Conservation (phyloP, 2,888 invertebrate species). For the Catonia carolina region DNA sequence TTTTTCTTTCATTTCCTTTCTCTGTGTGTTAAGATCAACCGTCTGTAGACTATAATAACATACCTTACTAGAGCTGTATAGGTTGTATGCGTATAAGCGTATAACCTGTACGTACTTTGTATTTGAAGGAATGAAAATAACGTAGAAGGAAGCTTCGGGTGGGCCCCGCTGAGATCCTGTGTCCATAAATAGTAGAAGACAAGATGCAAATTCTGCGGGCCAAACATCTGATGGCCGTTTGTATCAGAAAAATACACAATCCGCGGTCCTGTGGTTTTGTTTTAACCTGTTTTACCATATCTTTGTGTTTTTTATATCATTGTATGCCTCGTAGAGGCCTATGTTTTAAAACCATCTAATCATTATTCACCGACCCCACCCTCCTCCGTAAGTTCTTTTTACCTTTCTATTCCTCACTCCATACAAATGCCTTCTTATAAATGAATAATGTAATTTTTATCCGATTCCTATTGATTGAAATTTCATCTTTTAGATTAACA, state of each 20-base stretch:
- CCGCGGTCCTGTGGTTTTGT: constrained; percentile 16
- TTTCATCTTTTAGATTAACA: no score
- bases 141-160: no score
- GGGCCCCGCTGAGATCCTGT: background rate
- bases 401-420: constrained; percentile 8
- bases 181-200: constrained; percentile 19
- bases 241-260: constrained; percentile 12
- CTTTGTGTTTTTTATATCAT: constrained; percentile 24
- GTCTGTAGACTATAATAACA: no score
- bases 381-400: background rate
- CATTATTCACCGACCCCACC: constrained; percentile 4
- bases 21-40: no score
- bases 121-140: no score
- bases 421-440: no score
- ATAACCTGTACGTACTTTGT: no score
- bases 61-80: no score
- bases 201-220: constrained; percentile 25
- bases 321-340: constrained; percentile 10
- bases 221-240: constrained; percentile 21
- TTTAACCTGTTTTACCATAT: constrained; percentile 24
- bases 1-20: no score
- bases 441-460: constrained; percentile 1
- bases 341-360: constrained; percentile 7
- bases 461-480: background rate
- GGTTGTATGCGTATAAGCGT: no score